These are phyloP conservation scores for Cyclopterus lumpus DNA, from an alignment of 2,797 vertebrate genomes.

Conservation along the genomic window DNA sequence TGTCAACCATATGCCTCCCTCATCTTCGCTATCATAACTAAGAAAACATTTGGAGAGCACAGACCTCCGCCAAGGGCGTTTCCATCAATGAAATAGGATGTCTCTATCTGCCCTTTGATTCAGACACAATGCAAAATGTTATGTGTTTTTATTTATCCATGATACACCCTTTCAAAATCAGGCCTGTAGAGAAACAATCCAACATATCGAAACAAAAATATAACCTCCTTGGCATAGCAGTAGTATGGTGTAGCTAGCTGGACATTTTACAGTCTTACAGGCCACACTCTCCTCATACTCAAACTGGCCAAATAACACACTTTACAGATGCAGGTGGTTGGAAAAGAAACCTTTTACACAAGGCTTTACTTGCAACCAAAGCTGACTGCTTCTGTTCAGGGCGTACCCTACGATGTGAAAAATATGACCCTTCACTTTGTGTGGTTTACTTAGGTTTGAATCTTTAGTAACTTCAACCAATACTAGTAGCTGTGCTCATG, in stretches of 20 bases:
- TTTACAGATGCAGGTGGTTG: conserved; percentile 13
- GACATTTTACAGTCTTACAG: neutral
- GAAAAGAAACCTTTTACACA: neutral
- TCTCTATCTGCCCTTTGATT: neutral
- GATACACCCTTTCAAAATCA: neutral
- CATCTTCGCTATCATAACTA: neutral
- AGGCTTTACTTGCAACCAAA: conserved; percentile 2
- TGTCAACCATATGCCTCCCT: neutral
- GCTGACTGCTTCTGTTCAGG: neutral
- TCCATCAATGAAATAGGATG: neutral
- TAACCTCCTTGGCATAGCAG: neutral
- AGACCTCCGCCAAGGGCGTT: neutral
- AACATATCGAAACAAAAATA: neutral
- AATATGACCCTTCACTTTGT: neutral
- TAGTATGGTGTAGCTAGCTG: neutral
- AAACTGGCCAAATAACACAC: neutral
- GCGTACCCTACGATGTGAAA: neutral
- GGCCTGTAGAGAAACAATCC: neutral
- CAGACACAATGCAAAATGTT: neutral
- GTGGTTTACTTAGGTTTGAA: neutral
- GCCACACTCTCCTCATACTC: neutral
- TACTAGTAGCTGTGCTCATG: neutral
- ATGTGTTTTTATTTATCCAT: neutral
- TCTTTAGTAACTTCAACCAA: neutral
- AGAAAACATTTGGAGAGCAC: neutral